Percentiles rank a stretch among this genome's conserved stretches.
Conservation (phyloP, 2,797 vertebrate species). For the Acipenser transmontanus region DNA sequence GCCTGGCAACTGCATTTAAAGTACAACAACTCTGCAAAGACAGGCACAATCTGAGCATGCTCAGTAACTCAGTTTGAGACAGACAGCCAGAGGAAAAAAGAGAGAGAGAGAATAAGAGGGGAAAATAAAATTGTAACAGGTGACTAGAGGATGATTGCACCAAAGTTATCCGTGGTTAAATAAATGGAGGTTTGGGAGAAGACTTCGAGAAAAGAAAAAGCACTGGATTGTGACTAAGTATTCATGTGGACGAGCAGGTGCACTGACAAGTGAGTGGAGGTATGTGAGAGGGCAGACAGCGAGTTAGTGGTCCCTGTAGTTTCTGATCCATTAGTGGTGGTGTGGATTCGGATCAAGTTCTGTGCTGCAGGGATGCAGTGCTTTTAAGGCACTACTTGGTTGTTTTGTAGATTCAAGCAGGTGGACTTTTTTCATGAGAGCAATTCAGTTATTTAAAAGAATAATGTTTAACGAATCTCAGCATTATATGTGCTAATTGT, state of each 20-base stretch:
- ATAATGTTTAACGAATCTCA: too few relatives aligned
- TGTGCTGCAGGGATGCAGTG: too few relatives aligned
- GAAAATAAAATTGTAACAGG: constrained; percentile 17
- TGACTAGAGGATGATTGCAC: constrained; percentile 13
- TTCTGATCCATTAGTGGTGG: too few relatives aligned
- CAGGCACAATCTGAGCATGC: constrained; percentile 44
- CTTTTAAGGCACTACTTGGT: too few relatives aligned
- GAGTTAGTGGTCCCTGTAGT: too few relatives aligned
- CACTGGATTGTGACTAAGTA: not conserved
- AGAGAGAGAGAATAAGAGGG: constrained; percentile 14
- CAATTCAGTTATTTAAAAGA: too few relatives aligned
- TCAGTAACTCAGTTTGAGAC: constrained; percentile 17
- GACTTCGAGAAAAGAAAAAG: constrained; percentile 5
- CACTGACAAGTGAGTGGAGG: constrained; percentile 3
- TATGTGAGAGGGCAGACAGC: constrained; percentile 10
- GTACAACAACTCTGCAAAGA: constrained; percentile 65
- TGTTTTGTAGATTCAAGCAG: too few relatives aligned
- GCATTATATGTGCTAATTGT: too few relatives aligned
- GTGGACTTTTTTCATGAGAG: too few relatives aligned
- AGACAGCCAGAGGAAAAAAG: not conserved
- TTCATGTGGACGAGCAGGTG: constrained; percentile 16
- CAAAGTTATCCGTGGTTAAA: constrained; percentile 4
- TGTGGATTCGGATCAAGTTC: too few relatives aligned
- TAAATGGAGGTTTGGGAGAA: not conserved
- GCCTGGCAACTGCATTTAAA: too few relatives aligned